These are phyloP conservation scores for Thamnophis elegans DNA, from an alignment of 2,797 vertebrate species.

Conservation along the genomic window DNA sequence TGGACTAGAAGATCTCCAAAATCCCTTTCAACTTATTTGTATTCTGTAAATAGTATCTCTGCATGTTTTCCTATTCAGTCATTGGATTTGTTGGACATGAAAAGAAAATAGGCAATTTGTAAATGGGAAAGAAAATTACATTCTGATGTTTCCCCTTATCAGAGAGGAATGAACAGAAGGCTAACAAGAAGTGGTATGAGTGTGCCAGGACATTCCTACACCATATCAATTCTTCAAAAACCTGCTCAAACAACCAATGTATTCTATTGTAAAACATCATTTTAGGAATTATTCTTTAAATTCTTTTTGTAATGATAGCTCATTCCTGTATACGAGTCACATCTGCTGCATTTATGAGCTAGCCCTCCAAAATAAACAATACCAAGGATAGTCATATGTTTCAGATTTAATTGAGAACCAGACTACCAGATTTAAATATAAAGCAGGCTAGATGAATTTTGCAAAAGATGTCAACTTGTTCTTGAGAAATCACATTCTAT, in stretches of 20 bases:
- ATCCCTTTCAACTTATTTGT: neutral
- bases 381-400: neutral
- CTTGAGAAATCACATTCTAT: neutral
- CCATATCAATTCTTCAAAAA: neutral
- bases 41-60: neutral
- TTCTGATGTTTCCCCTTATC: neutral
- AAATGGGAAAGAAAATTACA: neutral
- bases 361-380: neutral
- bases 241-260: neutral
- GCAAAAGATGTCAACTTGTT: slow-evolving; percentile 1
- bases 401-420: neutral
- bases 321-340: neutral
- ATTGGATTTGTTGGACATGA: neutral
- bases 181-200: neutral
- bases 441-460: slow-evolving; percentile 1
- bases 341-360: neutral
- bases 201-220: neutral
- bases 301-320: neutral
- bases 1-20: neutral
- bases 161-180: neutral
- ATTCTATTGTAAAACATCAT: neutral
- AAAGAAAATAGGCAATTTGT: neutral
- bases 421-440: neutral
- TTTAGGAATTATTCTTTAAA: neutral
- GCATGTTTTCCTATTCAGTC: neutral